phyloP scores from a whole-genome alignment of 2,797 vertebrate species.

The Chanos chanos region DNA sequence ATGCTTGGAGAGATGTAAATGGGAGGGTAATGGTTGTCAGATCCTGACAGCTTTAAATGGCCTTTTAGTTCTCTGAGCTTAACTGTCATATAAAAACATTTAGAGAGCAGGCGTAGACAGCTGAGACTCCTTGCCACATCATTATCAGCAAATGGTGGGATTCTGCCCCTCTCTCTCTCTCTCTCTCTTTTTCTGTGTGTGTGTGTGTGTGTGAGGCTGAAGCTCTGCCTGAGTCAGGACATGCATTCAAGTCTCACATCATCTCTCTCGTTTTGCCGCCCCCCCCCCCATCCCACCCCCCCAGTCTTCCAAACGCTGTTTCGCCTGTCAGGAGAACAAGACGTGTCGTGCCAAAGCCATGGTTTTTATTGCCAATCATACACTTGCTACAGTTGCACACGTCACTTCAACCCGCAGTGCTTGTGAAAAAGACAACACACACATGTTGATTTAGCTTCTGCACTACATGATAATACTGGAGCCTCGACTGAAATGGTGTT shows the following conservation, averaged over 20 bases:
- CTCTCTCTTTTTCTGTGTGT: background rate
- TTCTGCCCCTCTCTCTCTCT: slow-evolving; percentile 62
- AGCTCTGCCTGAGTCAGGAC: slow-evolving; percentile 72
- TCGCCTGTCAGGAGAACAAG: slow-evolving; percentile 80
- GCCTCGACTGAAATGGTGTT: background rate
- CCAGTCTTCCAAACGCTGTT: slow-evolving; percentile 81
- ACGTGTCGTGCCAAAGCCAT: slow-evolving; percentile 71
- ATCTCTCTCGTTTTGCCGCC: no score
- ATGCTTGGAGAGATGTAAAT: slow-evolving; percentile 84
- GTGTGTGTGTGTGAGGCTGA: background rate
- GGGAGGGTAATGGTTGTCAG: slow-evolving; percentile 84
- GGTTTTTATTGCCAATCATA: slow-evolving; percentile 77
- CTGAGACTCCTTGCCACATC: slow-evolving; percentile 39
- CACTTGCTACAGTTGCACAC: slow-evolving; percentile 75
- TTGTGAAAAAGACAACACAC: slow-evolving; percentile 73
- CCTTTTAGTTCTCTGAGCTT: slow-evolving; percentile 55
- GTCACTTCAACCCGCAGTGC: slow-evolving; percentile 77
- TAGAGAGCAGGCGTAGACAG: slow-evolving; percentile 46
- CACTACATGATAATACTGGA: background rate
- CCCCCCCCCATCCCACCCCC: no score
- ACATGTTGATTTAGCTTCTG: slow-evolving; percentile 67
- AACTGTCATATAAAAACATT: slow-evolving; percentile 50
- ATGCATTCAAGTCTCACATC: slow-evolving; percentile 73
- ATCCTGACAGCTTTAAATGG: slow-evolving; percentile 64
- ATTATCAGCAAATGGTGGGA: slow-evolving; percentile 55